These are phyloP conservation scores for Muscicapa adusta DNA, from an alignment of 2,113 vertebrate genomes.

Conservation along the genomic window DNA sequence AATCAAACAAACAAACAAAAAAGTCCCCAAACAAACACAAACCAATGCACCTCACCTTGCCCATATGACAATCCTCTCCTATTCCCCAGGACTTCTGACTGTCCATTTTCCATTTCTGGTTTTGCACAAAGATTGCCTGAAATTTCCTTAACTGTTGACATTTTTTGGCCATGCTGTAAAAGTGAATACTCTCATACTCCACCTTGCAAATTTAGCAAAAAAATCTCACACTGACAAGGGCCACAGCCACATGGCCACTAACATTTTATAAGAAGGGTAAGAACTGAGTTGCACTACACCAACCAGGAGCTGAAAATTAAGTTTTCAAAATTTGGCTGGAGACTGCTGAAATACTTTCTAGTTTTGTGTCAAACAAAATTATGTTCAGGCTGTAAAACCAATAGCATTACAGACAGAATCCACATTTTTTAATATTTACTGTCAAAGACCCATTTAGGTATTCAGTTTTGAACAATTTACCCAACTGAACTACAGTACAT, in stretches of 20 bases:
- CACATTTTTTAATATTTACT: not conserved
- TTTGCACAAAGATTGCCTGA: not conserved
- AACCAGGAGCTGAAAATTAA: not conserved
- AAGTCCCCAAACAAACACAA: not conserved
- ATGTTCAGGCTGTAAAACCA: not conserved
- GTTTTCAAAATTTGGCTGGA: conserved; percentile 7
- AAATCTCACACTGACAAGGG: not conserved
- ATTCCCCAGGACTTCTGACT: not conserved
- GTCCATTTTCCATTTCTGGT: not conserved
- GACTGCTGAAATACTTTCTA: not conserved
- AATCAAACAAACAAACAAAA: too few relatives aligned
- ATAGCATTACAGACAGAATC: not conserved
- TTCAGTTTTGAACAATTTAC: not conserved
- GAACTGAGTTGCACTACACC: not conserved
- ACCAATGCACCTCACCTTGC: not conserved
- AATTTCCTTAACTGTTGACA: not conserved
- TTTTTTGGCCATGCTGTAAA: not conserved
- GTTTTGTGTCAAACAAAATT: not conserved
- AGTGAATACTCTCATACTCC: not conserved
- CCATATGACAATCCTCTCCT: not conserved
- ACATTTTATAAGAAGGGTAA: not conserved
- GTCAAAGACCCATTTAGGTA: not conserved
- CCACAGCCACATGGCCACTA: not conserved
- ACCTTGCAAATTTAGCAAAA: not conserved
- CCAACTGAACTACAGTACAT: not conserved